Conservation (phyloP, 2,888 invertebrate genomes). For the Meghimatium bilineatum region DNA sequence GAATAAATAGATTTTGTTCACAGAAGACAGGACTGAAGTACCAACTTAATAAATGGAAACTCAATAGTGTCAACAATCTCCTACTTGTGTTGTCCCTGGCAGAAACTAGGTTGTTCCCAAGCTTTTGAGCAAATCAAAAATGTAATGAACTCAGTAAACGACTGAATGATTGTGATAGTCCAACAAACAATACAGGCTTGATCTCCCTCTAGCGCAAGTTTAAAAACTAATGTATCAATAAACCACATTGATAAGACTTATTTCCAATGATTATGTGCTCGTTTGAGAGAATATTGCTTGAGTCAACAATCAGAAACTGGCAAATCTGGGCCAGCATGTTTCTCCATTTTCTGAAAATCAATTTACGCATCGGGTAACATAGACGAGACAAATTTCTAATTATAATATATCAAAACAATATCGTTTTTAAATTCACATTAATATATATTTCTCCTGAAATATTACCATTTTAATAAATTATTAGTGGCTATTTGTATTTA, state of each 20-base stretch:
- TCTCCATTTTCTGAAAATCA: constrained; percentile 44
- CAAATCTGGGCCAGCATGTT: constrained; percentile 53
- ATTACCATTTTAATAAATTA: background rate
- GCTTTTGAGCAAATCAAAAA: constrained; percentile 66
- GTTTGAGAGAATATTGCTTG: constrained; percentile 42
- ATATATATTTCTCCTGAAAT: background rate
- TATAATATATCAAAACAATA: too few relatives aligned
- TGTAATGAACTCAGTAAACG: constrained; percentile 60
- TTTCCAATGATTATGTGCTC: constrained; percentile 55
- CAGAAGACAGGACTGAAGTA: background rate
- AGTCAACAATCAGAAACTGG: constrained; percentile 49
- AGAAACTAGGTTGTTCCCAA: constrained; percentile 63
- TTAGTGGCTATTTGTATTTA: background rate
- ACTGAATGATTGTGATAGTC: constrained; percentile 64
- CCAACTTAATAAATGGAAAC: constrained; percentile 5
- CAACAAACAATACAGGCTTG: constrained; percentile 62
- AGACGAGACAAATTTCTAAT: background rate
- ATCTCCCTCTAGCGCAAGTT: constrained; percentile 59
- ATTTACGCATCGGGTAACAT: background rate
- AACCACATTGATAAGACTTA: constrained; percentile 61
- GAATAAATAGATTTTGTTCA: constrained; percentile 23
- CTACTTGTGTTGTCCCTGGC: constrained; percentile 55
- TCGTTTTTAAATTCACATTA: background rate
- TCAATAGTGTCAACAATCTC: background rate
- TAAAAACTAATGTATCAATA: constrained; percentile 69